phyloP scores from a whole-genome alignment of 2,888 invertebrate genomes.

The Euzophera pinguis region DNA sequence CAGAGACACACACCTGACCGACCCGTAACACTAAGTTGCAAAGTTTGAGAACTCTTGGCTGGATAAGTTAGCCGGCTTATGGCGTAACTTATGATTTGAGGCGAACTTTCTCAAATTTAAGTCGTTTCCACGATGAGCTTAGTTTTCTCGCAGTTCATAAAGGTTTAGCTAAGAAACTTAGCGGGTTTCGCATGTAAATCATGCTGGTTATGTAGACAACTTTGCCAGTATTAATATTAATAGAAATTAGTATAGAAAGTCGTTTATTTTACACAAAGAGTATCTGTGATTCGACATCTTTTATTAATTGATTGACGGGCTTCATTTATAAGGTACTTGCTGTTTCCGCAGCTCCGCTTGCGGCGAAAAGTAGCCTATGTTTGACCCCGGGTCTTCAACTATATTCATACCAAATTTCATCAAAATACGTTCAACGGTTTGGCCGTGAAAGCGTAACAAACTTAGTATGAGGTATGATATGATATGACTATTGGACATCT shows the following conservation, averaged over 20 bases:
- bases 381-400: too few species aligned
- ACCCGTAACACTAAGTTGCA: slow-evolving; percentile 13
- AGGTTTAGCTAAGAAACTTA: slow-evolving; percentile 5
- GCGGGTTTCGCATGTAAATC: background rate
- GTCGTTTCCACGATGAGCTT: slow-evolving; percentile 8
- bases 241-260: background rate
- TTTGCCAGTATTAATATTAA: background rate
- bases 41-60: slow-evolving; percentile 19
- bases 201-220: background rate
- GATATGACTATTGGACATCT: too few species aligned
- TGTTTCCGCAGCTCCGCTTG: too few species aligned
- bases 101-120: slow-evolving; percentile 13
- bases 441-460: too few species aligned
- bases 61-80: slow-evolving; percentile 18
- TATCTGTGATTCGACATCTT: too few species aligned
- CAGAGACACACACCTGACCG: slow-evolving; percentile 16
- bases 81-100: slow-evolving; percentile 22
- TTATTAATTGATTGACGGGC: too few species aligned
- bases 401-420: too few species aligned
- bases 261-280: too few species aligned
- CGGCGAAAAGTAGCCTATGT: too few species aligned
- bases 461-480: too few species aligned
- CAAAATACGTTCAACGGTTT: too few species aligned
- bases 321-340: too few species aligned
- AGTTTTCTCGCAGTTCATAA: slow-evolving; percentile 13